Evolutionary conservation across 2,888 invertebrate species (phyloP), one percentile per base, ranked within the genome.

Genomic region (Polymixis flavicincta): DNA sequence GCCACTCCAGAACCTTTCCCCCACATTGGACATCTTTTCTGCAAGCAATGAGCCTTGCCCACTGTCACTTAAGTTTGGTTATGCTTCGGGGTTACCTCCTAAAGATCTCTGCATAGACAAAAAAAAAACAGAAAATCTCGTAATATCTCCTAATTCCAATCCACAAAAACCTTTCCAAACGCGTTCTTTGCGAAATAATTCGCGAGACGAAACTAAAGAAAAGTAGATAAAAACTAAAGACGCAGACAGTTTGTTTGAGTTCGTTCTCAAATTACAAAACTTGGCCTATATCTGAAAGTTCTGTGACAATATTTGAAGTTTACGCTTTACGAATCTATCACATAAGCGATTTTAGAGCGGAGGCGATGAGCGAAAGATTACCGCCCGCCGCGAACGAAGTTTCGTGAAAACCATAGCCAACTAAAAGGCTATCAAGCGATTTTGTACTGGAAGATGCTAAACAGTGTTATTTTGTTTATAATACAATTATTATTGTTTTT

Each of bases 291-390:
- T 71, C 71, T 68, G 66, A 57, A 87, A 87, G 72, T 85, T 85
- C 48, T 75, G 68, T 42, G 72, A 84, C 84, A 82, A 80, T 84
- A 85, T 86, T 86, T 85, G 70, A 66, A 78, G 75, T 85, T 78
- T 68, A 60, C 71, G 66, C 57, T 60, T 45, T 45, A 72, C 22
- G 45, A 54, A 61, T 68, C 66, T 64, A 64, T 84, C 66, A 67
- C 45, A 22, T 73, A 74, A 84, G 71, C 54, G 79, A 68, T 52
- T 71, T 78, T 81, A 64, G 72, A 66, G 19, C 52, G 63, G 14
- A 42, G n/a, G 13, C 67, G 45, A 69, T 60, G 69, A 32, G 22
- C 8, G 13, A 28, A 71, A 60, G 45, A 80, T 80, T 76, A 66
- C 28, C n/a, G 13, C 37, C 22, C 7, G 32, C 22, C 11, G 17